These are phyloP conservation scores for Merodon equestris DNA, from an alignment of 2,888 invertebrate genomes.

Conservation along the genomic window DNA sequence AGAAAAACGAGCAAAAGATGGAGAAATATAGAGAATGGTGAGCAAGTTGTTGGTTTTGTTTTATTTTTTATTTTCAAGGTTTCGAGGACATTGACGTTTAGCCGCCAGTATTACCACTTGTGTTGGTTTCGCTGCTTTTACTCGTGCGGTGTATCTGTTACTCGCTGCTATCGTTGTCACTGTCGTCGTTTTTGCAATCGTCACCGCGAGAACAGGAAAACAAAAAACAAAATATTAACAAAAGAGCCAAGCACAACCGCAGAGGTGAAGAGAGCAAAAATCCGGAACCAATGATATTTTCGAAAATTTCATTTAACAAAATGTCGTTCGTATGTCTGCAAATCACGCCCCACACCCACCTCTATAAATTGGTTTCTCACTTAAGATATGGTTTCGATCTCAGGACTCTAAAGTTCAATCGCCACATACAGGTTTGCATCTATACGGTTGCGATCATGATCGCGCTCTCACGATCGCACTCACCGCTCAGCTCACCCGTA, in stretches of 20 bases:
- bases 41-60: slow-evolving; percentile 18
- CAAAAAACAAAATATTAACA: slow-evolving; percentile 11
- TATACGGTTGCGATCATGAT: too few species aligned
- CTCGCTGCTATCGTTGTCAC: slow-evolving; percentile 18
- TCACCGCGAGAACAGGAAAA: slow-evolving; percentile 40
- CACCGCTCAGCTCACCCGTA: too few species aligned
- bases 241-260: slow-evolving; percentile 21
- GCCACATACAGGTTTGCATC: background rate
- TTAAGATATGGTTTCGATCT: background rate
- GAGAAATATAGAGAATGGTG: slow-evolving; percentile 42
- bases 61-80: slow-evolving; percentile 61
- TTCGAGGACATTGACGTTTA: slow-evolving; percentile 67
- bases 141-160: background rate
- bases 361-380: background rate
- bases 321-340: slow-evolving; percentile 18
- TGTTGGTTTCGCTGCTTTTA: slow-evolving; percentile 6
- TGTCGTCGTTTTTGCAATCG: slow-evolving; percentile 18
- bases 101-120: slow-evolving; percentile 14
- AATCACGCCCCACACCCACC: slow-evolving; percentile 1
- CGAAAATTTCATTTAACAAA: slow-evolving; percentile 20
- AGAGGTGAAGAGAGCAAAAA: slow-evolving; percentile 21
- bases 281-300: slow-evolving; percentile 64
- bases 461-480: too few species aligned
- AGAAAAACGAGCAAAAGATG: slow-evolving; percentile 9
- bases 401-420: slow-evolving; percentile 26